These are phyloP conservation scores for Leptinotarsa lineolata DNA, from an alignment of 1,140 invertebrate species.

Conservation along the genomic window DNA sequence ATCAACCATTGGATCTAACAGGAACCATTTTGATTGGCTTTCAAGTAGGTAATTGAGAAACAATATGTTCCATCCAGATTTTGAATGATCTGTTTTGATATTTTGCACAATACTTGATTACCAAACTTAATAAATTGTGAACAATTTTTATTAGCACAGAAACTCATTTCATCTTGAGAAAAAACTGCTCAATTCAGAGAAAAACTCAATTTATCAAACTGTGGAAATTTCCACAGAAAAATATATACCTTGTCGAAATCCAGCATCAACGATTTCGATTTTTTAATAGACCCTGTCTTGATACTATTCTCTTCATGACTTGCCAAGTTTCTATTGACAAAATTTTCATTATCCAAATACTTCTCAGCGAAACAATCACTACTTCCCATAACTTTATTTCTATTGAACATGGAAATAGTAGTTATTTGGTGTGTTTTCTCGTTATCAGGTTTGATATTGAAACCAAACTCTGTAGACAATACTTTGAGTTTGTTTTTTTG, in stretches of 20 bases:
- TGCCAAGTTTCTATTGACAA: constrained; percentile 40
- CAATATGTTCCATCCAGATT: too few relatives aligned
- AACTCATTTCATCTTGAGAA: too few relatives aligned
- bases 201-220: too few relatives aligned
- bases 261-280: constrained; percentile 46
- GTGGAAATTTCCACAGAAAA: not conserved
- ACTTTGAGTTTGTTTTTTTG: constrained; percentile 55
- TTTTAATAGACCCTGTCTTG: constrained; percentile 28
- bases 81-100: too few relatives aligned
- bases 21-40: too few relatives aligned
- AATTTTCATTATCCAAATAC: constrained; percentile 43
- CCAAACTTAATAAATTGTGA: too few relatives aligned
- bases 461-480: constrained; percentile 51
- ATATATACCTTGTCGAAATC: constrained; percentile 40
- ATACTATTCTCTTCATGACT: constrained; percentile 15
- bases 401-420: constrained; percentile 42
- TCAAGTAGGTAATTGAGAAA: too few relatives aligned
- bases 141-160: too few relatives aligned
- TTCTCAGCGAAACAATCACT: constrained; percentile 35
- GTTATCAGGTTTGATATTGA: constrained; percentile 34
- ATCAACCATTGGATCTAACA: too few relatives aligned
- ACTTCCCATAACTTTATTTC: constrained; percentile 43
- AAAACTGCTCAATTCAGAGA: too few relatives aligned
- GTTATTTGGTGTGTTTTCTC: constrained; percentile 32
- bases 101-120: too few relatives aligned